Evolutionary conservation across 1,140 invertebrate genomes (phyloP), one percentile per base, ranked within the genome.

Genomic region (Drosophila auraria): DNA sequence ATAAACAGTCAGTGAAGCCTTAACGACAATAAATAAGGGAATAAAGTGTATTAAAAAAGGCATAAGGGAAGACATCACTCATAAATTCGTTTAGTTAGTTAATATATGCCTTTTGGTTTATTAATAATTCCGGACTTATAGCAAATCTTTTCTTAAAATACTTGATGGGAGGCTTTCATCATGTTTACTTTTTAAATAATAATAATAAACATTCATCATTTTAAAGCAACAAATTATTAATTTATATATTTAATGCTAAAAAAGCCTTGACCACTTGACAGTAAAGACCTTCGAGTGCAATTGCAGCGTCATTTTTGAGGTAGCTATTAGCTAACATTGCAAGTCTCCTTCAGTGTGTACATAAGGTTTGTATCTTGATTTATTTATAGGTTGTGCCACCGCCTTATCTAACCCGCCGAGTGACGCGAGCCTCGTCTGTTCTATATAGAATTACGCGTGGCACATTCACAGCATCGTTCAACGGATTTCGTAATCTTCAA

Each of bases 401-500:
- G 20, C 61, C 56, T 56, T 73, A 71, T 44, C 54, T 75, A 51
- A 38, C 36, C 20, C 44, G 2, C 42, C 36, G 25, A 65, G 40
- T 36, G 63, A 65, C 63, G 54, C 15, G 27, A 45, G 38, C 56
- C 51, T 27, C 71, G 44, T 30, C 68, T 44, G 71, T 78, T 82
- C 79, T 87, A 86, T 78, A 86, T 79, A 86, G 78, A 71, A 86
- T 79, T 82, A 87, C 82, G 82, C 79, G 66, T 64, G 71, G 25
- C 74, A 77, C 78, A 76, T 59, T 50, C 56, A 61, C 64, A 78
- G 63, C 60, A 53, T 60, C 40, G 44, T 30, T 40, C 59, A 45
- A 47, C 36, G 57, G 49, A 84, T 84, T 78, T 86, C 82, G 82
- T 86, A 84, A 83, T 84, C 62, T 80, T 70, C 33, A 25, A 47